Evolutionary conservation across 2,113 vertebrate species (phyloP).

Genomic region (Leucopsar rothschildi): DNA sequence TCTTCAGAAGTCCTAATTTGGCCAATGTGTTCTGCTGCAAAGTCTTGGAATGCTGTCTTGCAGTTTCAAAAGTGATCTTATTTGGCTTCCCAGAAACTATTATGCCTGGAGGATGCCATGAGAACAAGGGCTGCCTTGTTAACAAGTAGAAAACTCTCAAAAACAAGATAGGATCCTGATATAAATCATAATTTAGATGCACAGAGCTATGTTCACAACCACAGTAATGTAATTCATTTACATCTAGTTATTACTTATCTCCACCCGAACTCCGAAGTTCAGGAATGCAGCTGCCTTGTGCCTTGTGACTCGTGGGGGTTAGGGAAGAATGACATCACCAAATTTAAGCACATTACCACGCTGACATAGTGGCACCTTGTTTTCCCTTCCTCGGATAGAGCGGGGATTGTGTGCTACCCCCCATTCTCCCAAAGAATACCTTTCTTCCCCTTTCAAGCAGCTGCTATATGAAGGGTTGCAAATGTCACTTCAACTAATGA

Average conservation of each 20-base stretch:
- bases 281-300: slow-evolving; percentile 92
- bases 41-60: slow-evolving; percentile 85
- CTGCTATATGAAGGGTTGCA: slow-evolving; percentile 88
- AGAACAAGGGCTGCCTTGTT: slow-evolving; percentile 95
- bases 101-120: slow-evolving; percentile 83
- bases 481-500: slow-evolving; percentile 96
- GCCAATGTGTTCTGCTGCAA: slow-evolving; percentile 70
- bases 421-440: slow-evolving; percentile 84
- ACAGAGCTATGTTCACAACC: slow-evolving; percentile 86
- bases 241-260: slow-evolving; percentile 87
- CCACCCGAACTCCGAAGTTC: slow-evolving; percentile 78
- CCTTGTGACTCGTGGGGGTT: slow-evolving; percentile 88
- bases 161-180: slow-evolving; percentile 89
- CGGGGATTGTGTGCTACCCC: slow-evolving; percentile 82
- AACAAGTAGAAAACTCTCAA: slow-evolving; percentile 77
- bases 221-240: slow-evolving; percentile 88
- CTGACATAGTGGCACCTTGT: slow-evolving; percentile 98
- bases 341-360: slow-evolving; percentile 85
- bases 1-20: slow-evolving; percentile 72
- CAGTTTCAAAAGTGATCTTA: slow-evolving; percentile 89
- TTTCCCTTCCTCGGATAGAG: slow-evolving; percentile 81
- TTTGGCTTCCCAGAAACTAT: slow-evolving; percentile 87
- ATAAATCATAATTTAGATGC: slow-evolving; percentile 96
- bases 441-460: slow-evolving; percentile 82
- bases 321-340: slow-evolving; percentile 89